A percentile compares a stretch with the other conserved stretches of the same genome.
These are phyloP conservation scores for Hirudinaria manillensis DNA, from an alignment of 2,888 invertebrate genomes.

Conservation along the genomic window DNA sequence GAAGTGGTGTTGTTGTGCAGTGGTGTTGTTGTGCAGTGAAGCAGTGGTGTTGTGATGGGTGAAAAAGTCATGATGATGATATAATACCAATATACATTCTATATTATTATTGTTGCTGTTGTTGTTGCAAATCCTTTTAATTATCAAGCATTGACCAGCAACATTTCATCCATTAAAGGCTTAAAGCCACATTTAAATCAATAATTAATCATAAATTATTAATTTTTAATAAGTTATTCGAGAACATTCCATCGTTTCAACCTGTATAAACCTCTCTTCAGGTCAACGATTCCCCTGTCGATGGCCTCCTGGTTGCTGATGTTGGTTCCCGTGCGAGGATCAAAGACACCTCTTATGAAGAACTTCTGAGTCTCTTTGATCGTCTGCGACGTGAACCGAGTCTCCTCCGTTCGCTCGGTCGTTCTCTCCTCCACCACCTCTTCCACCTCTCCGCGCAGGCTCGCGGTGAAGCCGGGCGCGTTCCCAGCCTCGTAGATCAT, in stretches of 20 bases:
- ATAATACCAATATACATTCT: neutral
- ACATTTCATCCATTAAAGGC: neutral
- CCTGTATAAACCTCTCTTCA: slow-evolving; percentile 40
- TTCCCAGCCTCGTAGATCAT: neutral
- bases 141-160: too few species aligned
- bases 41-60: neutral
- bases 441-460: slow-evolving; percentile 11
- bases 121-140: too few species aligned
- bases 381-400: slow-evolving; percentile 38
- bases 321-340: slow-evolving; percentile 46
- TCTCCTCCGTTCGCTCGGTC: slow-evolving; percentile 14
- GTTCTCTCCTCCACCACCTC: neutral
- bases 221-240: neutral
- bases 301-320: slow-evolving; percentile 49
- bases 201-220: neutral
- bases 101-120: neutral
- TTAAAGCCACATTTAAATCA: neutral
- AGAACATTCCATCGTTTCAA: neutral
- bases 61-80: neutral
- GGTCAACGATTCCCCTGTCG: slow-evolving; percentile 47
- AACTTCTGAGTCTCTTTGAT: slow-evolving; percentile 44
- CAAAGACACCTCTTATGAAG: slow-evolving; percentile 47
- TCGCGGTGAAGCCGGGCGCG: neutral
- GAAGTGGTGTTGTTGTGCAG: neutral
- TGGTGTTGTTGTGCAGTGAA: too few species aligned